Evolutionary conservation across 2,888 invertebrate genomes (phyloP).

Genomic region (Bugula neritina): DNA sequence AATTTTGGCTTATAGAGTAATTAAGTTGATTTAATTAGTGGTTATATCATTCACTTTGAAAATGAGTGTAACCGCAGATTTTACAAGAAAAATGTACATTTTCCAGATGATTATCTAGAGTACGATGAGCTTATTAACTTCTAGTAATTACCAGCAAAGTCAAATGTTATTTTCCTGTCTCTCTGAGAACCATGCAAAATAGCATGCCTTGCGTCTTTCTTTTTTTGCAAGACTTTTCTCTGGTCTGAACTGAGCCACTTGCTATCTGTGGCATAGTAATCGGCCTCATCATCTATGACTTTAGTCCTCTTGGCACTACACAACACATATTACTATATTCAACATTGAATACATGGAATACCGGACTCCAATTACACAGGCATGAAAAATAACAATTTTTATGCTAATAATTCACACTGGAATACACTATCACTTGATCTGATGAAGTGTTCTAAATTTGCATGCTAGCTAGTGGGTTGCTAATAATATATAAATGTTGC

Average conservation of each 20-base stretch:
- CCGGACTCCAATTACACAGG: too few relatives aligned
- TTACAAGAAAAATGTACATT: too few relatives aligned
- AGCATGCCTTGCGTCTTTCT: constrained; percentile 65
- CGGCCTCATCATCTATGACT: constrained; percentile 87
- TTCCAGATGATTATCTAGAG: too few relatives aligned
- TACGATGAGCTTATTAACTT: too few relatives aligned
- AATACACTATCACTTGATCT: background rate
- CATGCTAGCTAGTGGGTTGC: too few relatives aligned
- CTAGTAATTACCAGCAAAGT: constrained; percentile 58
- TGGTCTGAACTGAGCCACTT: constrained; percentile 74
- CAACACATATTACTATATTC: constrained; percentile 14
- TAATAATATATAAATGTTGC: too few relatives aligned
- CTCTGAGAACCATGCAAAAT: constrained; percentile 66
- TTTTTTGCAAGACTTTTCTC: constrained; percentile 62
- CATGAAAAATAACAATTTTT: background rate
- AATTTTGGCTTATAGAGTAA: too few relatives aligned
- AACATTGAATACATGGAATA: too few relatives aligned
- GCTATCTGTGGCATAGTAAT: constrained; percentile 72
- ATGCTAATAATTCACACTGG: background rate
- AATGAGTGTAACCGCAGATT: too few relatives aligned
- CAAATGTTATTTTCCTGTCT: constrained; percentile 67
- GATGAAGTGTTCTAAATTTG: background rate
- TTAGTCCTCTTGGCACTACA: constrained; percentile 64
- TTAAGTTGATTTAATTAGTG: too few relatives aligned
- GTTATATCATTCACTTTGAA: too few relatives aligned